phyloP scores from a whole-genome alignment of 2,113 vertebrate species.

The Cheirogaleus medius region DNA sequence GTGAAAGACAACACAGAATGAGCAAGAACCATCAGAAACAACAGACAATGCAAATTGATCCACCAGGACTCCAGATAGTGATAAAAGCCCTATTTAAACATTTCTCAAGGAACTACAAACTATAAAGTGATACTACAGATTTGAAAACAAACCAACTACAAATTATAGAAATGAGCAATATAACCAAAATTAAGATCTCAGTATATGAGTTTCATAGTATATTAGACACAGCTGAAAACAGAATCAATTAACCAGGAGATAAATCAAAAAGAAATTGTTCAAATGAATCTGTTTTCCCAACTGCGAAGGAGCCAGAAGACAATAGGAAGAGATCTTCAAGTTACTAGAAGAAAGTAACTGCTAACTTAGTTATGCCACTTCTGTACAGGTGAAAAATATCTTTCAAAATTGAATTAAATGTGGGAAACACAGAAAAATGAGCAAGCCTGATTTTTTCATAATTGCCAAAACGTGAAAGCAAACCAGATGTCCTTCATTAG shows the following conservation, averaged over 20 bases:
- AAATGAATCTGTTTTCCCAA: background rate
- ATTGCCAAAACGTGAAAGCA: background rate
- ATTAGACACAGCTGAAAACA: background rate
- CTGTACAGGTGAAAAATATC: background rate
- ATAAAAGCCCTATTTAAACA: background rate
- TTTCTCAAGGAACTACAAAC: background rate
- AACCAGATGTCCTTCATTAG: background rate
- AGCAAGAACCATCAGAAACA: background rate
- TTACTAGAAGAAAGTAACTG: background rate
- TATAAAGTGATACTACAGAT: background rate
- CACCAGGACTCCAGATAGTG: background rate
- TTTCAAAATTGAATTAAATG: background rate
- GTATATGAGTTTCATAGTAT: background rate
- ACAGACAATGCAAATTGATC: background rate
- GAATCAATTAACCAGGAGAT: background rate
- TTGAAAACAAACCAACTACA: background rate
- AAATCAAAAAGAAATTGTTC: background rate
- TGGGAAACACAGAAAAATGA: background rate
- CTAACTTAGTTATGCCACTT: background rate
- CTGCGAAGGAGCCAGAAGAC: background rate
- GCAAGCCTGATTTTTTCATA: background rate
- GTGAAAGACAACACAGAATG: background rate
- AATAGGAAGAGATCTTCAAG: background rate
- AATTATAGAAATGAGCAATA: background rate
- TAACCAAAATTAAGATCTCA: background rate